These are phyloP conservation scores for Diglossa cyanea DNA, from an alignment of 2,797 vertebrate genomes.

Conservation along the genomic window DNA sequence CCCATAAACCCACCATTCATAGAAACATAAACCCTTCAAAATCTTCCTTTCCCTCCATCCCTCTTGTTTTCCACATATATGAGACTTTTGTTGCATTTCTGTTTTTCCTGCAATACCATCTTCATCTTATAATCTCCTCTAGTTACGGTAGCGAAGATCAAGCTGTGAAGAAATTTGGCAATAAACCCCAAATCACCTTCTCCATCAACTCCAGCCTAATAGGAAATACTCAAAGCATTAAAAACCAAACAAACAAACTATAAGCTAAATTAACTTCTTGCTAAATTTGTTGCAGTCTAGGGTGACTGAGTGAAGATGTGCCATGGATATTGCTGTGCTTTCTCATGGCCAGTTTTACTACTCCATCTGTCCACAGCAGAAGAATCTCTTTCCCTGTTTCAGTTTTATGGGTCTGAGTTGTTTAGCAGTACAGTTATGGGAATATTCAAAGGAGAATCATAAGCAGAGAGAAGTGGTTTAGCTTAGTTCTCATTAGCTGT, in stretches of 20 bases:
- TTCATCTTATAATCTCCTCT: neutral
- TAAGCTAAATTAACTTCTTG: constrained; percentile 1
- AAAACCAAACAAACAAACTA: neutral
- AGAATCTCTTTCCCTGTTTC: neutral
- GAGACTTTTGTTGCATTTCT: neutral
- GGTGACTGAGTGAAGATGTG: neutral
- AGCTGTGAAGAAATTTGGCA: neutral
- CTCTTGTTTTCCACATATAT: neutral
- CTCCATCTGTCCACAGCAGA: constrained; percentile 40
- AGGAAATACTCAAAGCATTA: neutral
- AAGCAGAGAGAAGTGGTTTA: neutral
- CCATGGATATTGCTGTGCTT: neutral
- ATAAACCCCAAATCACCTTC: neutral
- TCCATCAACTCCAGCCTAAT: neutral
- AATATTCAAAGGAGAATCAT: constrained; percentile 34
- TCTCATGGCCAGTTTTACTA: constrained; percentile 1
- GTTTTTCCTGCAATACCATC: neutral
- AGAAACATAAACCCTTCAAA: neutral
- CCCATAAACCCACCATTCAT: neutral
- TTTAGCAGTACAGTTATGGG: constrained; percentile 12
- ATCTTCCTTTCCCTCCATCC: neutral
- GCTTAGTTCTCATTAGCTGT: constrained; percentile 30
- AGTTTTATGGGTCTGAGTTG: constrained; percentile 14
- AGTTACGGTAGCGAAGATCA: neutral
- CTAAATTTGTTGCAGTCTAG: neutral